phyloP scores from a whole-genome alignment of 2,888 invertebrate genomes.

The Gisinianus flammeolus region DNA sequence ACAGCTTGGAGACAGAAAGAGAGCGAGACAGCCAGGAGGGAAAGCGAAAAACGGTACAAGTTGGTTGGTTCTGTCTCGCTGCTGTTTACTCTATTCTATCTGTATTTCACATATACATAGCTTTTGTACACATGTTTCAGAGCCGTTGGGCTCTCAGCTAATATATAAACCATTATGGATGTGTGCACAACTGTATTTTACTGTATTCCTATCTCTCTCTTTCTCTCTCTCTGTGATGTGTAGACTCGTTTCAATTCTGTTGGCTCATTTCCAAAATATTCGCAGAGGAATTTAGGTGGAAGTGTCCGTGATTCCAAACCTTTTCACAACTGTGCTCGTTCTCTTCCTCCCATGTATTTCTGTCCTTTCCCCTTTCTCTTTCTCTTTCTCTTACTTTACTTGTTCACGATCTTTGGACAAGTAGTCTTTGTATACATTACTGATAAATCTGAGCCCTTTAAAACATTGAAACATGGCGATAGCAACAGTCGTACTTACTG shows the following conservation, averaged over 20 bases:
- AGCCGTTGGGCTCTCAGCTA: too few relatives aligned
- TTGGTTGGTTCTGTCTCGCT: background rate
- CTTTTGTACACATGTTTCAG: background rate
- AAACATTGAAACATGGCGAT: too few relatives aligned
- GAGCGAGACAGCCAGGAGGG: background rate
- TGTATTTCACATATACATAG: too few relatives aligned
- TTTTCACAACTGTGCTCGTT: slow-evolving; percentile 26
- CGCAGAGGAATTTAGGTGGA: slow-evolving; percentile 37
- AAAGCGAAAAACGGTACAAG: slow-evolving; percentile 14
- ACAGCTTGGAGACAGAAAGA: slow-evolving; percentile 20
- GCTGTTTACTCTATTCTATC: background rate
- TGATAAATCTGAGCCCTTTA: too few relatives aligned
- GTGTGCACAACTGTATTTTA: too few relatives aligned
- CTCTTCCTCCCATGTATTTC: background rate
- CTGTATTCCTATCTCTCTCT: too few relatives aligned
- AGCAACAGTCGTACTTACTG: too few relatives aligned
- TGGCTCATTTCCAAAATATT: slow-evolving; percentile 38
- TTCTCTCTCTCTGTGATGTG: too few relatives aligned
- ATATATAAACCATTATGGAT: background rate
- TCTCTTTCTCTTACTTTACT: background rate
- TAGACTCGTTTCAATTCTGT: slow-evolving; percentile 22
- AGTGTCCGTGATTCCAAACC: slow-evolving; percentile 35
- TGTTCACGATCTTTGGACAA: background rate
- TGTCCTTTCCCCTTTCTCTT: slow-evolving; percentile 1
- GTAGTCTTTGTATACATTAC: too few relatives aligned